Base-by-base conservation (phyloP, 1,140 invertebrate species). In the Bombus difficillimus region DNA sequence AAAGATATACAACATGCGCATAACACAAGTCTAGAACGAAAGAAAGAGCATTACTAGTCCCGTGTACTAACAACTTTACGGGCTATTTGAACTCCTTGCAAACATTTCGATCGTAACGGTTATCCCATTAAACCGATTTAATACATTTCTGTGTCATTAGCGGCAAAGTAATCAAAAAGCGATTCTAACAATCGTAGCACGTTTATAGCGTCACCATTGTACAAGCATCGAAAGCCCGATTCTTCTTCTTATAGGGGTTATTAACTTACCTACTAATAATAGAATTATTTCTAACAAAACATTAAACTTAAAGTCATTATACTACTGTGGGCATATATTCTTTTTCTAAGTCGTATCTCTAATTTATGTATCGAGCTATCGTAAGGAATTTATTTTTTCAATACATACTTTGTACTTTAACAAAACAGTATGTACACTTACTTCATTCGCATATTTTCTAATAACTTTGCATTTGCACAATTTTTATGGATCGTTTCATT, bases 121-220 rank as follows among this genome's bases (percentile, higher is more conserved):
- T 81, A 59, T 53, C 18, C n/a, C 18, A 66, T 66, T 43, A 28
- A 10, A 59, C 69, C 18, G 28, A 41, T 13, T 69, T n/a, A n/a
- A 80, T 34, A 25, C 41, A 53, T 76, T 66, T 39, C 73, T 34
- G 37, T 41, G 43, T n/a, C 62, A 13, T 68, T 83, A 81, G 25
- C 34, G 34, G 34, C 32, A 53, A 77, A 57, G 62, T 41, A 66
- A 76, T 76, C 47, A 62, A 64, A 73, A 69, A 76, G 72, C 37
- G 43, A 39, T 83, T 68, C n/a, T 15, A 47, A 66, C 25, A 68
- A 66, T 41, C 43, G 73, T 69, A 37, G 22, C 73, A 57, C 71
- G 41, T 64, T 62, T 37, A 41, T 43, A 64, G 39, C 71, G 53
- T 64, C 25, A 34, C 71, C 43, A 9, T 62, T 25, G n/a, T 74